Conservation (phyloP, 2,797 vertebrate species). For the Microctenopoma steveboyesi region DNA sequence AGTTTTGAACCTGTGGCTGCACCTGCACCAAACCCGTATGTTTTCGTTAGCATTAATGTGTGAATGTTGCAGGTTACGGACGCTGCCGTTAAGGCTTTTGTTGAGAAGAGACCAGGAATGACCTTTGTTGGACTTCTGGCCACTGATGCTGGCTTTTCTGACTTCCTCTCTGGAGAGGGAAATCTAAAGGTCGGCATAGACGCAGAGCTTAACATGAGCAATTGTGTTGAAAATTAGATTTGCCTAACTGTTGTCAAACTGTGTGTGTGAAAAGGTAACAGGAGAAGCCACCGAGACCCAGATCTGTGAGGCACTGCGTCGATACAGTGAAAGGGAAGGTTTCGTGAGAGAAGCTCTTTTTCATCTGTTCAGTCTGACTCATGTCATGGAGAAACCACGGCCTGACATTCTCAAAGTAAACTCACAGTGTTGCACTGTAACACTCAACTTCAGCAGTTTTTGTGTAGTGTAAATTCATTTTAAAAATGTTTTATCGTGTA, state of each 20-base stretch:
- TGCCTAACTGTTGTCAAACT: slow-evolving; percentile 3
- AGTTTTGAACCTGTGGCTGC: no score
- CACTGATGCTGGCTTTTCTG: slow-evolving; percentile 96
- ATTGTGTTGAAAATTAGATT: background rate
- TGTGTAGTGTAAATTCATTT: background rate
- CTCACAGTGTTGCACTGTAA: background rate
- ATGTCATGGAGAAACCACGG: slow-evolving; percentile 95
- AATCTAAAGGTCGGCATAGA: slow-evolving; percentile 88
- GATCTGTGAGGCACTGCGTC: slow-evolving; percentile 94
- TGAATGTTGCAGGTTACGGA: slow-evolving; percentile 86
- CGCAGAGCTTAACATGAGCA: background rate
- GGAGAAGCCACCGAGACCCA: slow-evolving; percentile 98
- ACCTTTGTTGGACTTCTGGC: slow-evolving; percentile 96
- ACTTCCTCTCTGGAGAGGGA: slow-evolving; percentile 94
- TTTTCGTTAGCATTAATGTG: background rate
- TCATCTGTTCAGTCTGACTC: slow-evolving; percentile 96
- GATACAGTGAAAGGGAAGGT: slow-evolving; percentile 96
- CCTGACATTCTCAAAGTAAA: slow-evolving; percentile 96
- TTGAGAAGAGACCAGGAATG: slow-evolving; percentile 94
- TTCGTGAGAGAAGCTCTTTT: slow-evolving; percentile 98
- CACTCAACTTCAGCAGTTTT: background rate
- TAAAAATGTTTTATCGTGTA: background rate
- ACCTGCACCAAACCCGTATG: no score
- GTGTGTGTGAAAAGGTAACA: slow-evolving; percentile 87
- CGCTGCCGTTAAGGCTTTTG: slow-evolving; percentile 90